Percentiles rank a stretch among this genome's conserved stretches.
phyloP scores from a whole-genome alignment of 2,797 vertebrate genomes.

The Peromyscus attwateri region DNA sequence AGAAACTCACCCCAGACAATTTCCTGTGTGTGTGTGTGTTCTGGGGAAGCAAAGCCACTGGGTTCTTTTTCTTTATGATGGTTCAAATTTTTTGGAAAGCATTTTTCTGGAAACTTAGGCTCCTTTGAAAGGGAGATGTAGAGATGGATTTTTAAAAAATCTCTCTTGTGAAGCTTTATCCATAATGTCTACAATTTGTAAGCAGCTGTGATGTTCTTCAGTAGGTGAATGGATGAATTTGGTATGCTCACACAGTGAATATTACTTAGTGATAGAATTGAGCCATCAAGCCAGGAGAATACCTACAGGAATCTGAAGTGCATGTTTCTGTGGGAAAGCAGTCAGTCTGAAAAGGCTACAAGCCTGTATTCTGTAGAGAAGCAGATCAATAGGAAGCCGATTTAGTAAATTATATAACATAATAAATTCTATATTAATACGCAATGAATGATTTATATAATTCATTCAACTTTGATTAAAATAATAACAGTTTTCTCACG shows the following conservation, averaged over 20 bases:
- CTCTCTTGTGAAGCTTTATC: slow-evolving; percentile 45
- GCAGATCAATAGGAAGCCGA: background rate
- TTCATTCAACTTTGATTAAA: background rate
- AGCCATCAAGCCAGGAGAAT: background rate
- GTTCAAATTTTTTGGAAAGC: slow-evolving; percentile 59
- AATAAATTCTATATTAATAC: background rate
- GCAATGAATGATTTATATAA: background rate
- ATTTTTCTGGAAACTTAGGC: slow-evolving; percentile 18
- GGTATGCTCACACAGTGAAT: background rate
- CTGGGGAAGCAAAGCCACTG: background rate
- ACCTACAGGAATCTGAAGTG: background rate
- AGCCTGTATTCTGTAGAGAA: background rate
- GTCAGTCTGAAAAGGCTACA: background rate
- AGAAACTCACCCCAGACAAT: background rate
- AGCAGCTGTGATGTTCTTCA: slow-evolving; percentile 9
- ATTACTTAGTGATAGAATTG: slow-evolving; percentile 37
- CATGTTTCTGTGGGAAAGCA: slow-evolving; percentile 1
- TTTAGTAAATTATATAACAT: background rate
- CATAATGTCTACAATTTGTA: background rate
- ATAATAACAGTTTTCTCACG: background rate
- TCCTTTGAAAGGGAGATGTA: slow-evolving; percentile 20
- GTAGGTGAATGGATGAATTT: background rate
- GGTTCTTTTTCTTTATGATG: background rate
- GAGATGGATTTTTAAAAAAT: background rate
- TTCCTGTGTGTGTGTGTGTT: slow-evolving; percentile 38